Percentiles rank a stretch among this genome's conserved stretches.
Conservation (phyloP, 2,113 vertebrate species). For the Pituophis catenifer region DNA sequence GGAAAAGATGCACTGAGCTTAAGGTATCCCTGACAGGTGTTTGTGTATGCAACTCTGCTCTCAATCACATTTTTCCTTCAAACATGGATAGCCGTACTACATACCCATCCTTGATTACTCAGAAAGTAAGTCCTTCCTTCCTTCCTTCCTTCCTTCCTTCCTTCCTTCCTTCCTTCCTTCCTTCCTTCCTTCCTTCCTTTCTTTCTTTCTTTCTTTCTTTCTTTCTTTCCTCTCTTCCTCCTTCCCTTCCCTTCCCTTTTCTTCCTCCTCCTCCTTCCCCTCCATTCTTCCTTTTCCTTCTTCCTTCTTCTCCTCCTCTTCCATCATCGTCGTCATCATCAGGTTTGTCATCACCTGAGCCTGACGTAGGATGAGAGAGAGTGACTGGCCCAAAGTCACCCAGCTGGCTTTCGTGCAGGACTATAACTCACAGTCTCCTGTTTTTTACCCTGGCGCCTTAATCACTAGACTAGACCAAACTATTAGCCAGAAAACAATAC, state of each 20-base stretch:
- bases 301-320: no score
- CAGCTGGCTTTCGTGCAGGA: not conserved
- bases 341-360: accelerated
- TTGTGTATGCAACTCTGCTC: not conserved
- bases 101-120: not conserved
- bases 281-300: no score
- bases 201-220: no score
- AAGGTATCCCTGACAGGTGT: not conserved
- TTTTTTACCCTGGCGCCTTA: not conserved
- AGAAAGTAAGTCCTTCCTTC: not conserved
- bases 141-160: accelerated
- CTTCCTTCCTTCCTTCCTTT: no score
- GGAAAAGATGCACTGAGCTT: not conserved
- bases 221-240: accelerated
- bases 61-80: not conserved
- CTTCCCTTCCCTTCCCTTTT: no score
- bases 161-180: no score
- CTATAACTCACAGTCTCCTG: not conserved
- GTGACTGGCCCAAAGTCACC: not conserved
- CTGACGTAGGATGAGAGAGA: not conserved
- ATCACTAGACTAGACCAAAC: not conserved
- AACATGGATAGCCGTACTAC: not conserved
- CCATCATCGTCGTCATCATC: not conserved
- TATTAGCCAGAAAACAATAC: not conserved
- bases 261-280: no score